Conservation (phyloP, 2,797 vertebrate species). For the Eulemur mongoz region DNA sequence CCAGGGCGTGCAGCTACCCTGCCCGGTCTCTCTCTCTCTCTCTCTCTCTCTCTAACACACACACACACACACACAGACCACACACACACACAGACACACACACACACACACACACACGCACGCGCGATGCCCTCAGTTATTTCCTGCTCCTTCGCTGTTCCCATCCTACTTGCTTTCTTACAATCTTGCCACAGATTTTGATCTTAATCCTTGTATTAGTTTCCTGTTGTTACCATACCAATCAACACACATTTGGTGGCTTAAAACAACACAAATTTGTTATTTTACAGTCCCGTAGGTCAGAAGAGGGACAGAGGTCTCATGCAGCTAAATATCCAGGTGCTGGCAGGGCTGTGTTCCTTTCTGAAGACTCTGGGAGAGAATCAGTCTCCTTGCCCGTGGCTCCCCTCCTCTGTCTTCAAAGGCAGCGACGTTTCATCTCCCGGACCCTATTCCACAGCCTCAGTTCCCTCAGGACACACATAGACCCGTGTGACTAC, state of each 20-base stretch:
- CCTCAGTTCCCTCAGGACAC: rapidly evolving
- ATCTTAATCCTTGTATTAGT: neutral
- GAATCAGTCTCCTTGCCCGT: neutral
- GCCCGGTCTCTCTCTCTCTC: too few species aligned
- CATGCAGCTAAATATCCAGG: neutral
- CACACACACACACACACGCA: neutral
- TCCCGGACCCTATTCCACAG: neutral
- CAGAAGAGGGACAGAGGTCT: neutral
- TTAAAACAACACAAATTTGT: neutral
- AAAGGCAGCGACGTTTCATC: neutral
- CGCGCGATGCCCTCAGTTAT: neutral
- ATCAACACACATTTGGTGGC: neutral
- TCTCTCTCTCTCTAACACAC: too few species aligned
- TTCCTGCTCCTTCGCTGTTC: neutral
- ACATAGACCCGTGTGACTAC: rapidly evolving
- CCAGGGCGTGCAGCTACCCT: neutral
- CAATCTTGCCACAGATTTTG: neutral
- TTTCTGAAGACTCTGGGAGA: neutral
- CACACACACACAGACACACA: too few species aligned
- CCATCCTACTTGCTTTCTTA: neutral
- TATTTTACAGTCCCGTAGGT: neutral
- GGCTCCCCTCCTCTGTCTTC: neutral
- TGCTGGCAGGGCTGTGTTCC: rapidly evolving
- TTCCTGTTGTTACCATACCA: neutral
- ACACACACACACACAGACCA: too few species aligned